Base-by-base conservation (phyloP, 53 echinoderm and acorn worm species). In the Apostichopus leukothele region DNA sequence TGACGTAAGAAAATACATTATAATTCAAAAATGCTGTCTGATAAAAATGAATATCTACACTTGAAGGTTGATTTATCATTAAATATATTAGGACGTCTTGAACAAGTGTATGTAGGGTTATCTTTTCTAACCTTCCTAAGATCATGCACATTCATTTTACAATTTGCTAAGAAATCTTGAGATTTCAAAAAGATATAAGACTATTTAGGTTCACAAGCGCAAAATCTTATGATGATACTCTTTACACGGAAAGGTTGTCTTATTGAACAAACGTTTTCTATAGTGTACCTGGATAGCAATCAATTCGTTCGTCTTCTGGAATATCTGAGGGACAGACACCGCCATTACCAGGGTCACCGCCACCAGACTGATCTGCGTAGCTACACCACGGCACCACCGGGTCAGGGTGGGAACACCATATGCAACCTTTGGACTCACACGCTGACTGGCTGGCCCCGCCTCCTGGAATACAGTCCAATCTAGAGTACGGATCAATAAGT, bases 361-460 rank as follows among this genome's bases (percentile, higher is more conserved):
- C 50, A 39, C 39, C 39, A 39, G 39, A 39, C 14, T 86, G 86
- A 79, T 77, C 86, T 7, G 89, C 66, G 80, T 92, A 87, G 73
- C 87, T 92, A 71, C 93, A 93, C 93, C 93, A 93, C 9, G 93
- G 91, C 4, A 86, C 89, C 7, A 87, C 91, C 2, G 75, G 78
- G 27, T 66, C 50, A 83, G 26, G 59, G 67, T 91, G 75, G 52
- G 88, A 78, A 83, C 93, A 93, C 93, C 93, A 93, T 51, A 93
- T 27, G 59, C 93, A 93, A 50, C 87, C 89, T 9, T 87, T 89
- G 60, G 76, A 86, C 53, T 87, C 93, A 57, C 93, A 93, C 51
- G 5, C 73, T 1, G 51, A 74, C 23, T 83, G 90, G 51, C 76
- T 50, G 27, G 92, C 92, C 76, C 92, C 92, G 9, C 88, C 92